Evolutionary conservation across 2,113 vertebrate genomes (phyloP), one percentile per base, ranked within the genome.

Genomic region (Erythrocercus mccallii): DNA sequence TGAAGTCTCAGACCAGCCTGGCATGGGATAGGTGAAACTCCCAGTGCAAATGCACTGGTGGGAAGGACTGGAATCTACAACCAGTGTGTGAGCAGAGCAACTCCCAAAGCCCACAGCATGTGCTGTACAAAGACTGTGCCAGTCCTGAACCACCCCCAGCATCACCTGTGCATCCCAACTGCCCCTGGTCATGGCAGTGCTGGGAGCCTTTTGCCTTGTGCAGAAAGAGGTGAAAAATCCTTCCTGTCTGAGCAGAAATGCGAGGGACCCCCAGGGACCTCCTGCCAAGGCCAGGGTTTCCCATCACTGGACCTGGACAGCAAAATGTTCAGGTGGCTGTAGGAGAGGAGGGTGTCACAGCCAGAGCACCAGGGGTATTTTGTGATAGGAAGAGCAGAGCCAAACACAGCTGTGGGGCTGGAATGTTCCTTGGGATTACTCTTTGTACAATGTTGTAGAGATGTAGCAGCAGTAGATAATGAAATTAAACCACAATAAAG

Each of bases 371-470:
- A 28, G 28, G 68, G 19, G 22, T 21, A 3, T 30, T 53, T 42
- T 17, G 53, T 6, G 12, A 37, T 13, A 22, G 56, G 53, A 65
- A 60, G 54, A 45, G 54, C 33, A 38, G 54, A 53, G 72, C 45
- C 38, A 45, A 44, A 33, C 37, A 22, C n/a, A 12, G 72, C 54
- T 53, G 31, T 24, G 66, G 79, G 65, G 57, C 90, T 66, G 68
- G 40, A 79, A 45, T 62, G 53, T 48, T 92, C 68, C 54, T 53
- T 58, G 62, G 23, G 56, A 7, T 84, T 72, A 8, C 60, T 33
- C 73, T 93, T 93, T 91, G 71, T 57, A 88, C 66, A 28, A 20
- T 22, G 37, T 47, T 92, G 87, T 85, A 90, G 83, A 91, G 85
- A 61, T 5, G 13, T 19, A 74, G 65, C 57, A 71, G 44, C 33